These are phyloP conservation scores for Emys orbicularis DNA, from an alignment of 2,797 vertebrate species.

Conservation along the genomic window DNA sequence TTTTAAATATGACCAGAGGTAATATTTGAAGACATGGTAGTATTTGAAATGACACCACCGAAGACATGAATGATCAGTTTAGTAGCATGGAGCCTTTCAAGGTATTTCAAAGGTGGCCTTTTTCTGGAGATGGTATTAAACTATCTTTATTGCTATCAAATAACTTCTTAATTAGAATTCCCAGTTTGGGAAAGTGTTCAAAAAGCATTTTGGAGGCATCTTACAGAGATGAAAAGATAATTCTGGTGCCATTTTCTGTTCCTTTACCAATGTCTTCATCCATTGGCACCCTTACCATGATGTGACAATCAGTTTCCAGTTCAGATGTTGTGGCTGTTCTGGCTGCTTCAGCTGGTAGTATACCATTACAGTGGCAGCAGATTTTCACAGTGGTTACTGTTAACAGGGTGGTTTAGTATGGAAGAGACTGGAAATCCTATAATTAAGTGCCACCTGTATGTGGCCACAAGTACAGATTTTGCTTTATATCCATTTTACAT, in stretches of 20 bases:
- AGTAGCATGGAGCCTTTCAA: neutral
- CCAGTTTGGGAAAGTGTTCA: neutral
- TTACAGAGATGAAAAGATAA: neutral
- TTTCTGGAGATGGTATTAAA: neutral
- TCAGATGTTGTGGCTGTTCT: neutral
- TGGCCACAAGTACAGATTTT: too few species aligned
- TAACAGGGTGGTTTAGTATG: neutral
- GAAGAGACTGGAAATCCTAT: too few species aligned
- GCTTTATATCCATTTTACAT: too few species aligned
- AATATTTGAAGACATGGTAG: neutral
- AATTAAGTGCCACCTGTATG: too few species aligned
- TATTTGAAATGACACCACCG: too few species aligned
- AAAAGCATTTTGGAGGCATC: neutral
- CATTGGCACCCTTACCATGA: neutral
- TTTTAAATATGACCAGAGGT: neutral
- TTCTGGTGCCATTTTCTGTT: neutral
- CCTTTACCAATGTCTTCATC: neutral
- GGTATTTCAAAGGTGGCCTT: too few species aligned
- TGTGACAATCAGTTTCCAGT: neutral
- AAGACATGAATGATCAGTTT: neutral
- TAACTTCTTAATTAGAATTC: neutral
- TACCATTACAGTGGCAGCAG: neutral
- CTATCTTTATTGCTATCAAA: neutral
- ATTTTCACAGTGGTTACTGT: neutral
- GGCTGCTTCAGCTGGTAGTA: neutral